A percentile compares a stretch with the other conserved stretches of the same genome.
Evolutionary conservation across 2,888 invertebrate genomes (phyloP).

Genomic region (Oxytorus armatus): DNA sequence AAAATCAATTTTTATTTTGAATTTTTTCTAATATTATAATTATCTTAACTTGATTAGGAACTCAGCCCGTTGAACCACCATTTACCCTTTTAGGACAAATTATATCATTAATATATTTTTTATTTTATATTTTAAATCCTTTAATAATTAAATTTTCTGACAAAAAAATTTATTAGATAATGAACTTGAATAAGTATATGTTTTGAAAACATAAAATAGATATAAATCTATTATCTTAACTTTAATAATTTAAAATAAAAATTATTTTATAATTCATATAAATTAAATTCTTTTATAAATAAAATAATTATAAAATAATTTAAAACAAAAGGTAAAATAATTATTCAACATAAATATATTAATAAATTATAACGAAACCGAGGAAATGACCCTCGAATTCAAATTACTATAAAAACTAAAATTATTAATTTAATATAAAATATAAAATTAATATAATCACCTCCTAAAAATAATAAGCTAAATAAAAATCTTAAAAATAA

Average conservation of each 20-base stretch:
- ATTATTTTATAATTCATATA: too few species aligned
- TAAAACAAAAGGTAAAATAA: background rate
- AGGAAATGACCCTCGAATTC: too few species aligned
- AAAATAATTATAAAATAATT: background rate
- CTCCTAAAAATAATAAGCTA: background rate
- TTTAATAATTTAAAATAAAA: background rate
- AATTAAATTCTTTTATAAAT: background rate
- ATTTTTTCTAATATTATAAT: slow-evolving; percentile 77
- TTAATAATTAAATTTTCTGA: background rate
- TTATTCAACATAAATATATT: background rate
- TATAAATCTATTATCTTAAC: background rate
- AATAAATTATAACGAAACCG: background rate
- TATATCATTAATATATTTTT: background rate
- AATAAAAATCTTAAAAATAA: slow-evolving; percentile 71
- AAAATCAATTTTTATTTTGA: slow-evolving; percentile 82
- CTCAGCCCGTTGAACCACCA: slow-evolving; percentile 83
- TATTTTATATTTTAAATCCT: background rate
- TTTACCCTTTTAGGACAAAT: slow-evolving; percentile 76
- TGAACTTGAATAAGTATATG: slow-evolving; percentile 5
- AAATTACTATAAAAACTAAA: too few species aligned
- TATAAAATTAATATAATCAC: background rate
- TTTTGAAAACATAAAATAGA: slow-evolving; percentile 1
- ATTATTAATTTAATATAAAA: background rate
- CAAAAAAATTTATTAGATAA: background rate
- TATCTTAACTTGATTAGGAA: slow-evolving; percentile 84